A percentile compares a stretch with the other conserved stretches of the same genome.
Conservation (phyloP, 2,888 invertebrate species). For the Pammene fasciana region DNA sequence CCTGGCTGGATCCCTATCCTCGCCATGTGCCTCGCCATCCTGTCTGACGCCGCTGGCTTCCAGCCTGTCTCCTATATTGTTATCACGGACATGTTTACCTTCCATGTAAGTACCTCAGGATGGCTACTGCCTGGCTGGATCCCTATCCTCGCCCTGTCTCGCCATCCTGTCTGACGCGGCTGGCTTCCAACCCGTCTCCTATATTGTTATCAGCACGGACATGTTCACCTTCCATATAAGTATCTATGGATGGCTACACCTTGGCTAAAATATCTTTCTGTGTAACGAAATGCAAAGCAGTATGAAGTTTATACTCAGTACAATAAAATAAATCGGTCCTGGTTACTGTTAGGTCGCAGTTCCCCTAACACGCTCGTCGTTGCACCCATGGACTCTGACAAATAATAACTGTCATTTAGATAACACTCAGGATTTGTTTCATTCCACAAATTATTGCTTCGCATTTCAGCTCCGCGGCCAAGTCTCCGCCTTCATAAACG, state of each 20-base stretch:
- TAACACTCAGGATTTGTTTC: too few relatives aligned
- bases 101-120: constrained; percentile 66
- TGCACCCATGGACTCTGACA: too few relatives aligned
- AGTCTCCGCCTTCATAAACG: constrained; percentile 74
- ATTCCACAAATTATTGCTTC: too few relatives aligned
- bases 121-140: constrained; percentile 75
- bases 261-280: too few relatives aligned
- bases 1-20: constrained; percentile 76
- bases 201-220: constrained; percentile 77
- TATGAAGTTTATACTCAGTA: too few relatives aligned
- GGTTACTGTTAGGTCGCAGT: too few relatives aligned
- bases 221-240: constrained; percentile 75
- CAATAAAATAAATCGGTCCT: too few relatives aligned
- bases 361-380: too few relatives aligned
- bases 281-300: too few relatives aligned
- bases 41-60: constrained; percentile 77
- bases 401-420: too few relatives aligned
- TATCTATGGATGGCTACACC: too few relatives aligned
- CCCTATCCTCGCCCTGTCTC: constrained; percentile 71
- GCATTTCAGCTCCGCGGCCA: constrained; percentile 70
- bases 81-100: constrained; percentile 75
- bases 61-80: constrained; percentile 78
- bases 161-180: constrained; percentile 77
- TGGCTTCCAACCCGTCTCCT: constrained; percentile 77
- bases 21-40: constrained; percentile 75